Evolutionary conservation across 2,888 invertebrate genomes (phyloP), one percentile per base, ranked within the genome.

Genomic region (Oscheius sp.): DNA sequence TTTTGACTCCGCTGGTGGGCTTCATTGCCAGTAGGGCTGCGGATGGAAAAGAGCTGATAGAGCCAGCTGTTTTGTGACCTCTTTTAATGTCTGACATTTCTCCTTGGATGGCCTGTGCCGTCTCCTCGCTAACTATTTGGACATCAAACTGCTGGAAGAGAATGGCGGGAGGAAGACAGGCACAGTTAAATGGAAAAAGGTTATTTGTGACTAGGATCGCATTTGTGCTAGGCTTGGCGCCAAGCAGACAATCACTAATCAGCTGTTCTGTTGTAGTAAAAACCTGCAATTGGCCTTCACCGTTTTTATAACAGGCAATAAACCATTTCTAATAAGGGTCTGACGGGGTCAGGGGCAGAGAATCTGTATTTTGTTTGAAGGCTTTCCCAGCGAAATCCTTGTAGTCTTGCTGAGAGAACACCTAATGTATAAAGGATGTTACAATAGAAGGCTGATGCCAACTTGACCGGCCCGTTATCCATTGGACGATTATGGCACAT

Each of bases 161-260:
- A 15, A 76, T 39, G 3, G 70, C 72, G 65, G 72, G 61, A n/a
- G 66, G 37, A 4, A 73, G 63, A 45, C 71, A 69, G 25, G 48
- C 52, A 17, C 74, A 79, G 10, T 71, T 72, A 58, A 76, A 78
- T 12, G 78, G 73, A 68, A 81, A 85, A 15, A 84, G 70, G 55
- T 83, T 85, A 67, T 85, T 84, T 3, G 83, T 84, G 50, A 84
- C 85, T 52, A 85, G 69, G 34, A 85, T 85, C 20, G 85, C 73
- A 29, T 78, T 80, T 8, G 64, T 71, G n/a, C 71, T 73, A 1
- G 84, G 83, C 55, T 84, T 81, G 25, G 77, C 75, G 23, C 76
- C 74, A 45, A 82, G 65, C n/a, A 82, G 65, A 52, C 76, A 76
- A 63, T 84, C 83, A 46, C 72, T 73, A 69, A 82, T 61, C 33